Percentiles rank a stretch among this genome's conserved stretches.
Conservation (phyloP, 2,113 vertebrate genomes). For the Ceyx margarethae region DNA sequence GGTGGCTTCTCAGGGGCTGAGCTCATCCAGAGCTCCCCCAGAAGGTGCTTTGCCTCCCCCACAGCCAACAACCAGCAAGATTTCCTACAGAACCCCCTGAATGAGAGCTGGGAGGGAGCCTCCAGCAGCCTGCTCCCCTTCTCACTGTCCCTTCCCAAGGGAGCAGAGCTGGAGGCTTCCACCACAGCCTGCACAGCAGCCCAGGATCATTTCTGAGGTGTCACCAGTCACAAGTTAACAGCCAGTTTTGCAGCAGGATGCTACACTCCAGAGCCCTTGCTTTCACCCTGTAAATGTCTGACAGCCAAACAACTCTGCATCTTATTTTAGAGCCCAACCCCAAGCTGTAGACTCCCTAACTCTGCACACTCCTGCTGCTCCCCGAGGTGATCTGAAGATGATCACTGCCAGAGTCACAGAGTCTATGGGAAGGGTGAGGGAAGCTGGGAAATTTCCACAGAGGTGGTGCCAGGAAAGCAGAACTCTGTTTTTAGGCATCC, state of each 20-base stretch:
- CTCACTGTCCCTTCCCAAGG: background rate
- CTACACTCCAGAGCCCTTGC: background rate
- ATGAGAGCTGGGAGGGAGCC: background rate
- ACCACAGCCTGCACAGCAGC: background rate
- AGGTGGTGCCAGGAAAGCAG: background rate
- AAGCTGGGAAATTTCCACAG: constrained; percentile 62
- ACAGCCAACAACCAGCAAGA: background rate
- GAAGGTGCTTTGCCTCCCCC: background rate
- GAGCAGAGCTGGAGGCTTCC: background rate
- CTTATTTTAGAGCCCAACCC: constrained; percentile 35
- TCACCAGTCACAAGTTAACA: background rate
- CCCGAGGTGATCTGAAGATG: constrained; percentile 18
- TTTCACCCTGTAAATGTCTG: constrained; percentile 38
- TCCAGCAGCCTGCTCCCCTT: accelerated
- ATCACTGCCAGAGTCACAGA: constrained; percentile 42
- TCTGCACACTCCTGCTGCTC: constrained; percentile 26
- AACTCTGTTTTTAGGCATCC: background rate
- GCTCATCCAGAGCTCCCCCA: background rate
- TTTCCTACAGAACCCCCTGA: background rate
- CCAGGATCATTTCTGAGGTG: background rate
- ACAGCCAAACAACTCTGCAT: constrained; percentile 16
- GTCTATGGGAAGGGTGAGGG: constrained; percentile 64
- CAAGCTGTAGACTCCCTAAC: constrained; percentile 38
- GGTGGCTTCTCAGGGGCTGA: background rate
- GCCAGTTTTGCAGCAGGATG: background rate